Conservation (phyloP, 2,888 invertebrate species). For the Lordiphosa andalusiaca region DNA sequence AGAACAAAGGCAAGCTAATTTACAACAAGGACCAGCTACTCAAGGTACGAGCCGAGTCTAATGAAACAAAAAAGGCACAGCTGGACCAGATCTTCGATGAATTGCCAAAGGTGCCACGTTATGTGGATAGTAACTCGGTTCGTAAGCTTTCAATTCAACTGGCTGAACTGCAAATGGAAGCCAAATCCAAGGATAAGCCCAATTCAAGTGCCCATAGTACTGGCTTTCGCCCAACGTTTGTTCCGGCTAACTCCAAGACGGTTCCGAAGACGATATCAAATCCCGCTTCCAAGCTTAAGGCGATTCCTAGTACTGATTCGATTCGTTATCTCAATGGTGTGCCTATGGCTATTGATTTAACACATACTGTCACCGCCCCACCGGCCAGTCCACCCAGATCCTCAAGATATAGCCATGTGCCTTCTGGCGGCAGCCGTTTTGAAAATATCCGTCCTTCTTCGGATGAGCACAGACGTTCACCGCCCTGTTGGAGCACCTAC, state of each 20-base stretch:
- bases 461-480: conserved; percentile 12
- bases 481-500: conserved; percentile 1
- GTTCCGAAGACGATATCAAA: background rate
- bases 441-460: conserved; percentile 13
- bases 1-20: conserved; percentile 15
- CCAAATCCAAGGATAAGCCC: background rate
- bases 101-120: conserved; percentile 49
- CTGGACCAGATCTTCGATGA: conserved; percentile 53
- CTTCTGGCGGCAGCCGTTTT: conserved; percentile 11
- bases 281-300: background rate
- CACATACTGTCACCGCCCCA: background rate
- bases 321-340: background rate
- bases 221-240: too few relatives aligned
- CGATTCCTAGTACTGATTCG: too few relatives aligned
- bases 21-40: conserved; percentile 38
- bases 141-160: conserved; percentile 25
- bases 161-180: conserved; percentile 19
- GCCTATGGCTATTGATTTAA: too few relatives aligned
- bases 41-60: conserved; percentile 8
- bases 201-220: background rate
- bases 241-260: too few relatives aligned
- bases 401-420: conserved; percentile 15
- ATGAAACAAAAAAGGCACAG: conserved; percentile 22
- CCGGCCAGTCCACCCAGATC: background rate
- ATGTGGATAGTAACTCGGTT: conserved; percentile 21